Percentiles rank a stretch among this genome's conserved stretches.
These are phyloP conservation scores for Agriopis leucophaearia DNA, from an alignment of 2,888 invertebrate species.

Conservation along the genomic window DNA sequence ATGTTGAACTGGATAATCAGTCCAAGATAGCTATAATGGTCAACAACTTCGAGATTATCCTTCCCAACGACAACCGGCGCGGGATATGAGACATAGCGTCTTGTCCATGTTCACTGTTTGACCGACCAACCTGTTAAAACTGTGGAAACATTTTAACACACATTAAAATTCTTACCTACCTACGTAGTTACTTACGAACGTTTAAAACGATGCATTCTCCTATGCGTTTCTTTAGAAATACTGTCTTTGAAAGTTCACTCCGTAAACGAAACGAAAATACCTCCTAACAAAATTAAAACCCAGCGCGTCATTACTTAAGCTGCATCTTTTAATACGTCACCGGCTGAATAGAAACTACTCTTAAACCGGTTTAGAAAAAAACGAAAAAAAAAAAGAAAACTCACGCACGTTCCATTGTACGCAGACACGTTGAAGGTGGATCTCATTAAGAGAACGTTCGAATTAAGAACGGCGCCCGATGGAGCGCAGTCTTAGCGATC, in stretches of 20 bases:
- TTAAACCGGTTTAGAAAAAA: conserved; percentile 72
- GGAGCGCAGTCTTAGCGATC: conserved; percentile 83
- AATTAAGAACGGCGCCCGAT: conserved; percentile 80
- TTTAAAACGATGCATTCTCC: neutral
- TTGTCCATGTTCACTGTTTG: too few relatives aligned
- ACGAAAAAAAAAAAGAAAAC: conserved; percentile 63
- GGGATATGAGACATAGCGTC: too few relatives aligned
- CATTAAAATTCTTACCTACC: too few relatives aligned
- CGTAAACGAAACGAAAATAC: conserved; percentile 17
- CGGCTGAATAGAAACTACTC: conserved; percentile 76
- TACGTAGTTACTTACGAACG: neutral
- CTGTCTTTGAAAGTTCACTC: neutral
- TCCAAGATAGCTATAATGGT: too few relatives aligned
- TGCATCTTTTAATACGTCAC: conserved; percentile 79
- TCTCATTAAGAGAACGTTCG: conserved; percentile 82
- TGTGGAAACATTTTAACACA: too few relatives aligned
- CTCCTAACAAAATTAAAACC: conserved; percentile 37
- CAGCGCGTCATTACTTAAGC: conserved; percentile 80
- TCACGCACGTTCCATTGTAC: conserved; percentile 82
- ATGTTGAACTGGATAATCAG: too few relatives aligned
- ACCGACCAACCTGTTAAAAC: too few relatives aligned
- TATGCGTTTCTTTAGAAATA: conserved; percentile 9
- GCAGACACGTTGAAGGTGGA: conserved; percentile 79
- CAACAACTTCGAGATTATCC: too few relatives aligned
- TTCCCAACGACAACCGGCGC: too few relatives aligned